These are phyloP conservation scores for Rhaphigaster nebulosa DNA, from an alignment of 2,888 invertebrate species.

Conservation along the genomic window DNA sequence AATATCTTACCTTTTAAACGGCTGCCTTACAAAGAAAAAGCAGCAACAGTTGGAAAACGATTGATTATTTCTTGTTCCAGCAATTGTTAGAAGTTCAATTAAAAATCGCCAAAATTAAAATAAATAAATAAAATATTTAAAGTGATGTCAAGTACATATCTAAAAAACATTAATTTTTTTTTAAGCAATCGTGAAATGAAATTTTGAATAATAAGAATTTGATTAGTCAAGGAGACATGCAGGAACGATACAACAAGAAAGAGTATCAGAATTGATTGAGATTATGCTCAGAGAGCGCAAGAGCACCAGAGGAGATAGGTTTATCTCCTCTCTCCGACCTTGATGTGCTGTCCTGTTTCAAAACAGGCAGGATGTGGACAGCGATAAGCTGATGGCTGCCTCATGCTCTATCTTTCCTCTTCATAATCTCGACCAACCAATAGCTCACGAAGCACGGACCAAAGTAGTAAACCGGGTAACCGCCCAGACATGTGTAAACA, in stretches of 20 bases:
- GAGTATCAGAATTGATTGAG: not conserved
- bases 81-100: not conserved
- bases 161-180: no score
- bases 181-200: no score
- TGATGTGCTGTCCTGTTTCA: constrained; percentile 48
- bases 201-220: not conserved
- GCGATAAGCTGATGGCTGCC: not conserved
- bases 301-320: not conserved
- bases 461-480: not conserved
- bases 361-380: constrained; percentile 52
- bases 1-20: constrained; percentile 46
- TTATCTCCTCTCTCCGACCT: constrained; percentile 36
- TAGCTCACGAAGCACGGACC: not conserved
- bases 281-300: not conserved
- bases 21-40: not conserved
- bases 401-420: constrained; percentile 21
- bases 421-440: not conserved
- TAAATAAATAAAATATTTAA: not conserved
- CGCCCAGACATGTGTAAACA: not conserved
- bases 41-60: not conserved
- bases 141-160: no score
- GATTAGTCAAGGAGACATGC: not conserved
- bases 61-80: not conserved
- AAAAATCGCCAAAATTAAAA: not conserved
- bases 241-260: not conserved